Evolutionary conservation across 2,888 invertebrate genomes (phyloP).

Genomic region (Archaeoteleia sp.): DNA sequence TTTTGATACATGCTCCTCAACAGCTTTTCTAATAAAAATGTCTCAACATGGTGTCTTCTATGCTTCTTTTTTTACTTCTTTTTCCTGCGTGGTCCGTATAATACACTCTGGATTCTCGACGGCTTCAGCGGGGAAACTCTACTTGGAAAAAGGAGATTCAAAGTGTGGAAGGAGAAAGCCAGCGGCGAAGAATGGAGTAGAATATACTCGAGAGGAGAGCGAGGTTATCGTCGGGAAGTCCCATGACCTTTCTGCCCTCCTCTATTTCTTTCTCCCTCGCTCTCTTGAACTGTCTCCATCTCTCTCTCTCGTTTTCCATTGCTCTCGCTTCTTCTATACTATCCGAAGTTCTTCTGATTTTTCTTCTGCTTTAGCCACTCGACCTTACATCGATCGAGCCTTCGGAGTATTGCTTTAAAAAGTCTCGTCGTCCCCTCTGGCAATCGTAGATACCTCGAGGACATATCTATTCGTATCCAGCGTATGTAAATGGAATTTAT

Average conservation of each 20-base stretch:
- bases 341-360: conserved; percentile 36
- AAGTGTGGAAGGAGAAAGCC: conserved; percentile 18
- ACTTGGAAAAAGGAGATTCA: conserved; percentile 54
- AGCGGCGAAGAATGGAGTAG: conserved; percentile 50
- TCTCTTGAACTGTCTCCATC: conserved; percentile 7
- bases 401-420: conserved; percentile 48
- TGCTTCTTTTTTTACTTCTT: conserved; percentile 10
- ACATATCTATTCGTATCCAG: conserved; percentile 56
- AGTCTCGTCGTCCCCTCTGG: conserved; percentile 43
- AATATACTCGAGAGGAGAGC: conserved; percentile 52
- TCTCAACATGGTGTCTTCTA: conserved; percentile 16
- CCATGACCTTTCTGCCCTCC: conserved; percentile 37
- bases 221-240: conserved; percentile 53
- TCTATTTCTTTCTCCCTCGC: conserved; percentile 25
- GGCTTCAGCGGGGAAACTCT: conserved; percentile 25
- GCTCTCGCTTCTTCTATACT: conserved; percentile 11
- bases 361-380: conserved; percentile 43
- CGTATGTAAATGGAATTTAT: conserved; percentile 61
- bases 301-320: conserved; percentile 17
- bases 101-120: conserved; percentile 10
- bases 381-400: conserved; percentile 50
- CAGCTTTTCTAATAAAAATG: conserved; percentile 24
- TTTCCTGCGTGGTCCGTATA: conserved; percentile 15
- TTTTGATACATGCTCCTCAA: background rate
- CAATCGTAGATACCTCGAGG: conserved; percentile 52